Evolutionary conservation across 2,797 vertebrate species (phyloP), one percentile per base, ranked within the genome.

Genomic region (Phrynocephalus vlangalii): DNA sequence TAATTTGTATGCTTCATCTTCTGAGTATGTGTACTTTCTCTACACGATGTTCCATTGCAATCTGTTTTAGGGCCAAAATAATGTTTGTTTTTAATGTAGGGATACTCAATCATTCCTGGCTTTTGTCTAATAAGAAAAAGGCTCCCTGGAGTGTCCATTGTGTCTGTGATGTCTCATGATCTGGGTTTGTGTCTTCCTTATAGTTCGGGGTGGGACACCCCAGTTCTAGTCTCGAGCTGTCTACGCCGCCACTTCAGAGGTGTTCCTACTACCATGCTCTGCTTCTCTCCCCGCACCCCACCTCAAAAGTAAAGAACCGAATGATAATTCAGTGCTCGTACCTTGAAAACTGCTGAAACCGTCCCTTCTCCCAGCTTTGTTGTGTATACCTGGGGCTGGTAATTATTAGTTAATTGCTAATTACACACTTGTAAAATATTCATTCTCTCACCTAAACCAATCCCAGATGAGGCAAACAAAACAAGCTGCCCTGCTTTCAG

Each of bases 1-100:
- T 87, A 33, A 75, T 5, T 90, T 92, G 77, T 79, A 81, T 88
- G 70, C 76, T 79, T 13, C 48, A 71, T 73, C 83, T 38, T 79
- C 67, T 63, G 33, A 16, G 5, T 48, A 63, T 24, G 10, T 63
- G 11, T 18, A 2, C 3, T 5, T 0, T 8, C 2, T 24, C 3
- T 48, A 63, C n/a, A 79, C 6, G 38, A 85, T 68, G 22, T n/a
- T 1, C 68, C 3, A 84, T 60, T 6, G 30, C 44, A 63, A 6
- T 85, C 70, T 81, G 50, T 85, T 73, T n/a, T n/a, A 75, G 30
- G 50, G 67, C n/a, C 9, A 56, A 8, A 76, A 9, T 10, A 60
- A 84, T 48, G 3, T n/a, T 33, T 13, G 1, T 9, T 38, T 4
- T 84, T 84, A 5, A 20, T 30, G 56, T 79, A 18, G 44, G 28